Conservation (phyloP, 2,113 vertebrate species). For the Lophochroa leadbeateri region DNA sequence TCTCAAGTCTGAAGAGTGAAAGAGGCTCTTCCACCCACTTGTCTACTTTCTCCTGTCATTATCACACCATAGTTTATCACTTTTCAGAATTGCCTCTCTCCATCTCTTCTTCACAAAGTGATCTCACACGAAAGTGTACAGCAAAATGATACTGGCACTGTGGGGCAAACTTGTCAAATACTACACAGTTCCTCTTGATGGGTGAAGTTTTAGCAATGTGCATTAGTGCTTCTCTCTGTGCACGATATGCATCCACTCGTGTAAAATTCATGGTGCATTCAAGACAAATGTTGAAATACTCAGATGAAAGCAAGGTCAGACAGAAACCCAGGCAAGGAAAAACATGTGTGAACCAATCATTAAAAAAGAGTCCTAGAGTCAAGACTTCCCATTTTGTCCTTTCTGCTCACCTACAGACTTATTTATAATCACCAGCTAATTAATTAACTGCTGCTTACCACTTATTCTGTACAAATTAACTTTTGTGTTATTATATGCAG, state of each 20-base stretch:
- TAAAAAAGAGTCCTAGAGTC: neutral
- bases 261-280: neutral
- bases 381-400: neutral
- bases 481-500: neutral
- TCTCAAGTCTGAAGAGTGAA: conserved; percentile 10
- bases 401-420: neutral
- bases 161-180: conserved; percentile 14
- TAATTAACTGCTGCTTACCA: neutral
- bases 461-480: neutral
- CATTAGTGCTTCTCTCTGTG: neutral
- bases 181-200: neutral
- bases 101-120: neutral
- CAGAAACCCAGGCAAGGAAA: neutral
- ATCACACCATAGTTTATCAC: neutral
- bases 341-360: neutral
- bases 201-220: neutral
- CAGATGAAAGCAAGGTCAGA: neutral
- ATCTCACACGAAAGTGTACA: neutral
- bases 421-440: neutral
- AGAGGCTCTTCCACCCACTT: neutral
- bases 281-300: neutral
- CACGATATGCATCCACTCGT: neutral
- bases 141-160: neutral
- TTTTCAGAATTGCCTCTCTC: conserved; percentile 20
- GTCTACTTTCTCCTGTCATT: conserved; percentile 2